Conservation (phyloP, 2,797 vertebrate genomes). For the Salarias fasciatus region DNA sequence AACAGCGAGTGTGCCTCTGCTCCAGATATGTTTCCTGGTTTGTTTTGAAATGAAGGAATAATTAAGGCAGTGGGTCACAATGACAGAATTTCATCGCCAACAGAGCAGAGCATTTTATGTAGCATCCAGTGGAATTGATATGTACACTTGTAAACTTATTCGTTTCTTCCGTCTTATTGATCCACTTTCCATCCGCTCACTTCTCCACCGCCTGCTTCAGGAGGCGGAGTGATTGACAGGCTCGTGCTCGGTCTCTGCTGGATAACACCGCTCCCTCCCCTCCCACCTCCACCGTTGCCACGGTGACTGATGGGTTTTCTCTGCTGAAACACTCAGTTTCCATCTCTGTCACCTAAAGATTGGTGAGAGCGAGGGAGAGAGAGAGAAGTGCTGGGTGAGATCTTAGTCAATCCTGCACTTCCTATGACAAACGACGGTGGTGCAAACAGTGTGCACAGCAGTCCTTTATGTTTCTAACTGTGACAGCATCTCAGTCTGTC, state of each 20-base stretch:
- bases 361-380: conserved; percentile 27
- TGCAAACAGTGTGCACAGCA: conserved; percentile 33
- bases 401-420: conserved; percentile 49
- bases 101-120: background rate
- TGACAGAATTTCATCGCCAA: too few relatives aligned
- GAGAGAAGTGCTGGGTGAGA: conserved; percentile 31
- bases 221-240: conserved; percentile 61
- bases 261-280: conserved; percentile 53
- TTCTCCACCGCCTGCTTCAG: conserved; percentile 41
- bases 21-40: too few relatives aligned
- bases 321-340: conserved; percentile 60
- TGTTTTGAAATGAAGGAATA: too few relatives aligned
- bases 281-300: conserved; percentile 66
- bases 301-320: conserved; percentile 77
- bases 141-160: background rate
- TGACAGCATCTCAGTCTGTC: conserved; percentile 26
- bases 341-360: conserved; percentile 67
- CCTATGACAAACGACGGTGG: conserved; percentile 49
- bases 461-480: conserved; percentile 30
- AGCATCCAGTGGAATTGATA: background rate
- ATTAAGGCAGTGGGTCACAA: too few relatives aligned
- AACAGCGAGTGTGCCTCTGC: too few relatives aligned
- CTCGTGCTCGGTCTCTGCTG: conserved; percentile 42
- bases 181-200: conserved; percentile 29
- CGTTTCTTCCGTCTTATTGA: conserved; percentile 26